Base-by-base conservation (phyloP, 2,888 invertebrate genomes). In the Ceratothoa steindachneri region DNA sequence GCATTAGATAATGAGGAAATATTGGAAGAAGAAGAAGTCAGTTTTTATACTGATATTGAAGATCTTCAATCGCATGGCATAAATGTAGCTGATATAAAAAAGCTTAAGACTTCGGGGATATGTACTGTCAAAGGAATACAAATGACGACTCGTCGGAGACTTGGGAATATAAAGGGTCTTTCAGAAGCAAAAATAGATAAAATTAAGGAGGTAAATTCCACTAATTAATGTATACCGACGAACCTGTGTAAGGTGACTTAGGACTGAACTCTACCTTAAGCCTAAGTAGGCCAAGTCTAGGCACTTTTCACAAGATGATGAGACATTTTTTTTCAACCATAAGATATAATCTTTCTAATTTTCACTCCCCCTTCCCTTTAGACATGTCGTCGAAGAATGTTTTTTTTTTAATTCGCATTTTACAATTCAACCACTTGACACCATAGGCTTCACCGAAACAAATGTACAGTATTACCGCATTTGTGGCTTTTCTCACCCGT, bases 101-200 rank as follows among this genome's bases (percentile, higher is more conserved):
- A 90, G 83, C 84, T 93, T 80, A 91, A 92, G 84, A 86, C 87
- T 15, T 87, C 88, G 66, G 92, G 92, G 80, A 91, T 93, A 81
- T 92, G 91, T 82, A 93, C 92, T 0, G 88, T 93, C 67, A 91
- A 91, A 86, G 93, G 92, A 0, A 86, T 92, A 72, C 90, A 91
- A 83, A 93, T 93, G 93, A 89, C 88, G 1, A 91, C 91, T 12
- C 88, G 88, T 82, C 91, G 90, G 82, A 90, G 89, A 82, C 83
- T 93, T 71, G 87, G 88, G 81, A 87, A 87, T 80, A 89, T 92
- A 70, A 91, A 91, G 85, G 92, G 91, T 2, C 67, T 80, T n/a
- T 78, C 78, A 1, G 80, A 80, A 66, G 80, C 80, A 19, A 80
- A 80, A 41, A 80, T 80, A 27, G 80, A 80, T 65, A 80, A 80